phyloP scores from a whole-genome alignment of 2,888 invertebrate species.

The Adela reaumurella region DNA sequence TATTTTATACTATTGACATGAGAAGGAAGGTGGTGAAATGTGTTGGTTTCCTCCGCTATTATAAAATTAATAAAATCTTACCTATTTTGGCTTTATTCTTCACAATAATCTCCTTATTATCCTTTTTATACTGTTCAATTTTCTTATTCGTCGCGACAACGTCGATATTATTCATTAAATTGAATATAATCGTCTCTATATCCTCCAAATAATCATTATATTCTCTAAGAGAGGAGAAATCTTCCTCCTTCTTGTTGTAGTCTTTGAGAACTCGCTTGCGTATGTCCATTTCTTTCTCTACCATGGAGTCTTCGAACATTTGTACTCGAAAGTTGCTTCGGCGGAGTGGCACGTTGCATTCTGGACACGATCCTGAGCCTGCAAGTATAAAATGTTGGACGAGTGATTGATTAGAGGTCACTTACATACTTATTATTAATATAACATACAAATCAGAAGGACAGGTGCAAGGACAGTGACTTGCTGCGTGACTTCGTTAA shows the following conservation, averaged over 20 bases:
- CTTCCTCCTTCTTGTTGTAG: slow-evolving; percentile 93
- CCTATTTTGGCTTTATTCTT: slow-evolving; percentile 74
- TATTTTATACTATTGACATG: too few species aligned
- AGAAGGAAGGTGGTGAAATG: too few species aligned
- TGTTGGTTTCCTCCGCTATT: too few species aligned
- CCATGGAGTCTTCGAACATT: slow-evolving; percentile 91
- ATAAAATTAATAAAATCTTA: too few species aligned
- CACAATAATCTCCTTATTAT: slow-evolving; percentile 80
- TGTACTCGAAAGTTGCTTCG: slow-evolving; percentile 91
- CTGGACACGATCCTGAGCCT: slow-evolving; percentile 93
- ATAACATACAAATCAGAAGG: too few species aligned
- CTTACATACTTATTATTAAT: too few species aligned
- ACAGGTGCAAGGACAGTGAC: too few species aligned
- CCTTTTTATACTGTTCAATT: slow-evolving; percentile 87
- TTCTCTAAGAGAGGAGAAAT: slow-evolving; percentile 77
- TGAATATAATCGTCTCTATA: slow-evolving; percentile 87
- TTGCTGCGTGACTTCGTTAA: too few species aligned
- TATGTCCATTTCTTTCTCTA: slow-evolving; percentile 97
- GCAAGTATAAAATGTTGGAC: slow-evolving; percentile 15
- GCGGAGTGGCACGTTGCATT: slow-evolving; percentile 84
- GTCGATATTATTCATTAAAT: slow-evolving; percentile 87
- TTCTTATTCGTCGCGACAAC: slow-evolving; percentile 82
- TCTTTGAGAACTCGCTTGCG: slow-evolving; percentile 83
- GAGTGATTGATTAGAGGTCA: too few species aligned
- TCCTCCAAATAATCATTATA: slow-evolving; percentile 97